Evolutionary conservation across 2,888 invertebrate species (phyloP).

Genomic region (Neria commutata): DNA sequence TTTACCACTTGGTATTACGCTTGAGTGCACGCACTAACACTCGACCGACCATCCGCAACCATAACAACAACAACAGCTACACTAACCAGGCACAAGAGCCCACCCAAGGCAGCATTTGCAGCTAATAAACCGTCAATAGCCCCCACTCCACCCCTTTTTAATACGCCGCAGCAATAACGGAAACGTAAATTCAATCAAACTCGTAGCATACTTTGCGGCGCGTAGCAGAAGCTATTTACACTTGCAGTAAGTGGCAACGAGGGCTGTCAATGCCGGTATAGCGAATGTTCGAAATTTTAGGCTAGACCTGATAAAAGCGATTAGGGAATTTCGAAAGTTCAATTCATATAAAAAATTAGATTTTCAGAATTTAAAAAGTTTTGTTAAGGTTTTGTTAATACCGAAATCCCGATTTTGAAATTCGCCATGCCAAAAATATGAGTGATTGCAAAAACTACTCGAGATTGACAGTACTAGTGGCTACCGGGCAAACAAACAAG

Average conservation of each 20-base stretch:
- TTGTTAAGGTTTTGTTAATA: too few species aligned
- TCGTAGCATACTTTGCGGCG: constrained; percentile 47
- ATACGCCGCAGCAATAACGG: constrained; percentile 47
- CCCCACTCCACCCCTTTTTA: constrained; percentile 45
- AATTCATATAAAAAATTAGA: too few species aligned
- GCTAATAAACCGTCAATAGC: constrained; percentile 28
- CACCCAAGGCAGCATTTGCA: constrained; percentile 18
- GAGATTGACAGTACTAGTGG: constrained; percentile 10
- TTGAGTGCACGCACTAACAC: too few species aligned
- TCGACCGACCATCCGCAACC: constrained; percentile 21
- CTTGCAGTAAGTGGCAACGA: neutral
- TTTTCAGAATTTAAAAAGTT: too few species aligned
- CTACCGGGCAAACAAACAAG: neutral
- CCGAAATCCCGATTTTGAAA: too few species aligned
- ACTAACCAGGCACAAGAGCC: constrained; percentile 29
- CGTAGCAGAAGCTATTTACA: constrained; percentile 45
- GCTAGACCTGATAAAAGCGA: too few species aligned
- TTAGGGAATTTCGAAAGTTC: too few species aligned
- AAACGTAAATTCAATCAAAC: constrained; percentile 45
- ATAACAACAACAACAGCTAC: constrained; percentile 24
- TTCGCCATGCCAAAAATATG: neutral
- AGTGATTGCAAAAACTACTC: constrained; percentile 12
- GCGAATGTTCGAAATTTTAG: too few species aligned
- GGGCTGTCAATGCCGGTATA: too few species aligned
- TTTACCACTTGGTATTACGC: neutral